Evolutionary conservation across 1,140 invertebrate species (phyloP).

Genomic region (Drosophila tristis): DNA sequence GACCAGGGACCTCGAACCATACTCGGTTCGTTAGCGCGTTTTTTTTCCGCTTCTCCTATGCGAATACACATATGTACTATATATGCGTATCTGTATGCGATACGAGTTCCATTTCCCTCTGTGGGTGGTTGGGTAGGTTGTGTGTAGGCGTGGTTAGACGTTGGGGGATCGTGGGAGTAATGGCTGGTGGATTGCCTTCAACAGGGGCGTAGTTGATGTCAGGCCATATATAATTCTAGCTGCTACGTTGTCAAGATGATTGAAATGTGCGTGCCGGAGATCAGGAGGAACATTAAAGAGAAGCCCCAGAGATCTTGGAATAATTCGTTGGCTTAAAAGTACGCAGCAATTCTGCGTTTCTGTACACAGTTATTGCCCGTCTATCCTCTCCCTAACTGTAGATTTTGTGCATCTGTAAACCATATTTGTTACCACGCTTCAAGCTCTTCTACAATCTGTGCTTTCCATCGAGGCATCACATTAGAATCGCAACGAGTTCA

Average conservation of each 20-base stretch:
- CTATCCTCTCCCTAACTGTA: too few relatives aligned
- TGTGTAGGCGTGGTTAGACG: slow-evolving; percentile 17
- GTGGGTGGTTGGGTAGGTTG: not conserved
- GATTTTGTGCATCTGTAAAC: not conserved
- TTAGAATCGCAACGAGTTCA: slow-evolving; percentile 42
- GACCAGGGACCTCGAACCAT: slow-evolving; percentile 52
- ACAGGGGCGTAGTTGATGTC: slow-evolving; percentile 35
- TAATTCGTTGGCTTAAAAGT: not conserved
- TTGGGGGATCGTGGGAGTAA: slow-evolving; percentile 28
- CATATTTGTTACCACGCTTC: slow-evolving; percentile 27
- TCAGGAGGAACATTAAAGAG: slow-evolving; percentile 30
- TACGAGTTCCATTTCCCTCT: slow-evolving; percentile 41
- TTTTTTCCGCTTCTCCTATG: slow-evolving; percentile 35
- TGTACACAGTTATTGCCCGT: too few relatives aligned
- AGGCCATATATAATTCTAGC: too few relatives aligned
- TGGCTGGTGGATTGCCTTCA: slow-evolving; percentile 39
- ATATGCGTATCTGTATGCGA: slow-evolving; percentile 37
- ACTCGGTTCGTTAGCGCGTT: slow-evolving; percentile 80
- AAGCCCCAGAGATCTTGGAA: slow-evolving; percentile 12
- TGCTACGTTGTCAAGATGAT: slow-evolving; percentile 38
- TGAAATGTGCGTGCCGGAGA: slow-evolving; percentile 46
- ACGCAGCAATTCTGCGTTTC: not conserved
- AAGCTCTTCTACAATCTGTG: slow-evolving; percentile 26
- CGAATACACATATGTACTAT: not conserved
- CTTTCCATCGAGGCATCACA: slow-evolving; percentile 34